phyloP scores from a whole-genome alignment of 2,888 invertebrate species.

The Psylliodes chrysocephalus region DNA sequence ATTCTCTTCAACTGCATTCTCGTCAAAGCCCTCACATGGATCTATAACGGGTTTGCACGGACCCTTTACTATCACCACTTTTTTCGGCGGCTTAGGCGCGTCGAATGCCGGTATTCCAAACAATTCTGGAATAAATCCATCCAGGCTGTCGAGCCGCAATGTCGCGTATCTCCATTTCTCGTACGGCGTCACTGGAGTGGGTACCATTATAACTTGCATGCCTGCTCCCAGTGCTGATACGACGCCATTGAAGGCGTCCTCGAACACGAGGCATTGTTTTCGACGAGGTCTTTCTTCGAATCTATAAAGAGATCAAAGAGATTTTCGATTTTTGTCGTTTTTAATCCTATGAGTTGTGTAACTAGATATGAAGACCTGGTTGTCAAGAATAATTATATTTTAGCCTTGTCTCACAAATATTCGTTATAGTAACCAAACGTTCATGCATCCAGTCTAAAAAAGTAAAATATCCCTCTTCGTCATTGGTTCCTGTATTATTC shows the following conservation, averaged over 20 bases:
- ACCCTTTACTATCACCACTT: no score
- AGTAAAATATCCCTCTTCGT: no score
- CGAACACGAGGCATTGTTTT: slow-evolving; percentile 80
- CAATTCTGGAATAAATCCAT: slow-evolving; percentile 81
- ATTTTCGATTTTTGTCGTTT: background rate
- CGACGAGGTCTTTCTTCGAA: slow-evolving; percentile 76
- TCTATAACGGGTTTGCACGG: no score
- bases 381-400: no score
- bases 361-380: no score
- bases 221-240: slow-evolving; percentile 80
- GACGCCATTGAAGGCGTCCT: slow-evolving; percentile 92
- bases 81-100: background rate
- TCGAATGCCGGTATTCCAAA: slow-evolving; percentile 79
- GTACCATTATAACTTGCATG: slow-evolving; percentile 89
- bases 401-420: no score
- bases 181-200: slow-evolving; percentile 68
- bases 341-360: no score
- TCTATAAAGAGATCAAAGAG: slow-evolving; percentile 57
- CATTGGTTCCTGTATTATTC: no score
- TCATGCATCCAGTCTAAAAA: no score
- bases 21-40: no score
- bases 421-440: no score
- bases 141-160: slow-evolving; percentile 76
- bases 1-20: no score
- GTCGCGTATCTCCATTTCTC: slow-evolving; percentile 71